phyloP scores from a whole-genome alignment of 1,140 invertebrate genomes.

The Acromyrmex echinatior region DNA sequence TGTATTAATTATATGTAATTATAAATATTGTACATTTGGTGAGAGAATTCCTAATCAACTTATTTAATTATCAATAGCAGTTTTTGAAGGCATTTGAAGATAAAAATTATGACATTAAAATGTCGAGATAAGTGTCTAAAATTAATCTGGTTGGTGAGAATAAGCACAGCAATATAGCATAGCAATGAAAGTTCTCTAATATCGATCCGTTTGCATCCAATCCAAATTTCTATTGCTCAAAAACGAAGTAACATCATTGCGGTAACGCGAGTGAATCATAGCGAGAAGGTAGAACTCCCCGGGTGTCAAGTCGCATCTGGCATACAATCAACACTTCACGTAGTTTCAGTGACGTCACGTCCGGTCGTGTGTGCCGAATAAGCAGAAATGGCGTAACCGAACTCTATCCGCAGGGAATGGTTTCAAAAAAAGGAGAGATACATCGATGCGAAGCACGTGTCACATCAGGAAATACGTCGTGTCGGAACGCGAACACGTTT shows the following conservation, averaged over 20 bases:
- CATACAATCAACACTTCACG: conserved; percentile 73
- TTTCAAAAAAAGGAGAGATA: conserved; percentile 72
- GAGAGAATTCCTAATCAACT: too few species aligned
- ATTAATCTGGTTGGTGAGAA: neutral
- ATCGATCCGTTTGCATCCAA: neutral
- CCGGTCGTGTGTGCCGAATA: conserved; percentile 78
- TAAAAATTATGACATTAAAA: neutral
- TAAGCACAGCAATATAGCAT: neutral
- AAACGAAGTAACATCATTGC: conserved; percentile 18
- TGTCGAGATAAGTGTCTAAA: neutral
- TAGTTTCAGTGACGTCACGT: conserved; percentile 78
- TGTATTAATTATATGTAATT: too few species aligned
- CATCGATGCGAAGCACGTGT: conserved; percentile 64
- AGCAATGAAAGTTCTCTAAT: neutral
- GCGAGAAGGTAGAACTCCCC: conserved; percentile 56
- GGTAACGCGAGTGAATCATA: conserved; percentile 48
- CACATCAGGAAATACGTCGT: conserved; percentile 27
- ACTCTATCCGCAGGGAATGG: conserved; percentile 66
- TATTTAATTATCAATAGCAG: neutral
- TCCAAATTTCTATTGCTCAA: conserved; percentile 30
- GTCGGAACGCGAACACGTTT: conserved; percentile 8
- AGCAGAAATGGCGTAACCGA: conserved; percentile 79
- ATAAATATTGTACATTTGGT: too few species aligned
- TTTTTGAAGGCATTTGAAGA: neutral
- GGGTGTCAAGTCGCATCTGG: conserved; percentile 79